Evolutionary conservation across 2,888 invertebrate genomes (phyloP), one percentile per base, ranked within the genome.

Genomic region (Cheilosia vernalis): DNA sequence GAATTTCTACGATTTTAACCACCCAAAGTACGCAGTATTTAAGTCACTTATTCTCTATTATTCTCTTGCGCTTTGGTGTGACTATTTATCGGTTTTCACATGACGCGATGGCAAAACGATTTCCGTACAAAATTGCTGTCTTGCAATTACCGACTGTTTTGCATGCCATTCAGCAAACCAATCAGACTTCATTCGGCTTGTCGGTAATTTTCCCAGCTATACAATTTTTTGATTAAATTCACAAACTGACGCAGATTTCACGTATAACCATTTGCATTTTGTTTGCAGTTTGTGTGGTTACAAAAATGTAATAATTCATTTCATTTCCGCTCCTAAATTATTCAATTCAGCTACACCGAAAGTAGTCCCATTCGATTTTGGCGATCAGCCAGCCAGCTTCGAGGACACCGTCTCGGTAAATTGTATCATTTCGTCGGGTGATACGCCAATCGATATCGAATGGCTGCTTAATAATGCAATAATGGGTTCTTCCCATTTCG

Each of bases 341-440:
- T 37, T 37, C 1, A 53, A 61, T 77, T 92, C 92, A 96, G 96
- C 94, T 93, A 93, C 94, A 91, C 96, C 96, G 88, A 94, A 95
- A 93, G 94, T 95, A 90, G 93, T 94, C 90, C 94, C 95, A 88
- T 96, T 96, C 92, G 92, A 94, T 87, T 96, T 96, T 90, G 95
- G 95, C 89, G 95, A 95, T 89, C 93, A 94, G 88, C 94, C 94
- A 87, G 80, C 87, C 2, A 93, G 93, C 89, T 93, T 93, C 51
- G 94, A 93, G 87, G 93, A 94, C 89, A 92, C 93, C 80, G 94
- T 94, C 24, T 94, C 94, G 17, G 93, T 95, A 60, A 93, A 94
- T 87, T 95, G 95, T 90, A 94, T 94, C 21, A 93, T 95, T 77
- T 93, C 93, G 88, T 95, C 95, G 89, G 96, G 96, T 76, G 96